Evolutionary conservation across 2,113 vertebrate species (phyloP).

Genomic region (Orycteropus afer): DNA sequence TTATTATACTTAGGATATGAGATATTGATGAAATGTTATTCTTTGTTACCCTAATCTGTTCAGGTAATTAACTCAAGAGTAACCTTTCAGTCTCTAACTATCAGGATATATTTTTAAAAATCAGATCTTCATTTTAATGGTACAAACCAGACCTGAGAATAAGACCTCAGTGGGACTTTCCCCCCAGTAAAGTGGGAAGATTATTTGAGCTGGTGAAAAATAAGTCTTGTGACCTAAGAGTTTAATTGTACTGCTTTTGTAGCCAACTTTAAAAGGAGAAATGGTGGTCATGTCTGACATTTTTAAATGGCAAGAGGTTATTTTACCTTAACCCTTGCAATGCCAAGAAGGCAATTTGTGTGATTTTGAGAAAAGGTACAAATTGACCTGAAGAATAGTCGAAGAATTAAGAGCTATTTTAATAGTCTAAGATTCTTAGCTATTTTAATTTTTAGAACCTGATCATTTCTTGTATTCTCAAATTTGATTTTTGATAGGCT

Average conservation of each 20-base stretch:
- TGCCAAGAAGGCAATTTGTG: conserved; percentile 35
- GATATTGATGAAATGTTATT: background rate
- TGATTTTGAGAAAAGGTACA: conserved; percentile 31
- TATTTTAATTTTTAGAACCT: background rate
- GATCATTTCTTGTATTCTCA: conserved; percentile 49
- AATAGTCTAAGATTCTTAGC: accelerated
- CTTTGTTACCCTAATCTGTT: conserved; percentile 3
- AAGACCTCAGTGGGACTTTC: background rate
- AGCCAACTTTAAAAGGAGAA: conserved; percentile 49
- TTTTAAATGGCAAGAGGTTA: conserved; percentile 60
- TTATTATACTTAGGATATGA: conserved; percentile 26
- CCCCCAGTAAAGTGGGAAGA: background rate
- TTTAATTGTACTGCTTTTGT: conserved; percentile 29
- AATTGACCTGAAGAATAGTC: background rate
- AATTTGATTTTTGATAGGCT: conserved; percentile 80
- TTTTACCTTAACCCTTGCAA: conserved; percentile 56
- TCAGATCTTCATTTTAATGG: conserved; percentile 14
- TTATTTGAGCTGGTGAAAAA: conserved; percentile 15
- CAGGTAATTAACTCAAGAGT: conserved; percentile 34
- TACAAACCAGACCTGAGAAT: background rate
- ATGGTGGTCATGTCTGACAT: conserved; percentile 48
- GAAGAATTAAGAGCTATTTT: background rate
- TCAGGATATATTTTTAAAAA: conserved; percentile 20
- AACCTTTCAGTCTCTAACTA: background rate
- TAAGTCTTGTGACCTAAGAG: conserved; percentile 16